Evolutionary conservation across 1,140 invertebrate species (phyloP), one percentile per base, ranked within the genome.

Genomic region (Rhopalosiphum maidis): DNA sequence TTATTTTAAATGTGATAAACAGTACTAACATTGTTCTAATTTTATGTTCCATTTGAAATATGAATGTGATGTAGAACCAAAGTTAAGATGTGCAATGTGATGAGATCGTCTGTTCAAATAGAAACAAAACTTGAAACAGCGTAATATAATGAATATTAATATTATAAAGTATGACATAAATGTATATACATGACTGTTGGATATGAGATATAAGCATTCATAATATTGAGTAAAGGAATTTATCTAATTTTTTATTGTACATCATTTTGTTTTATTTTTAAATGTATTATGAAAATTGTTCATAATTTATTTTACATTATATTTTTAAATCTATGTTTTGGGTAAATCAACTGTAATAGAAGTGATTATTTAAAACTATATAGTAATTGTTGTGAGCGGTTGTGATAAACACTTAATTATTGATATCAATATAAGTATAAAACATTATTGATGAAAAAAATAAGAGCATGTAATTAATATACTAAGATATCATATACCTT

Each of bases 1-100:
- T 21, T 91, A 60, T 35, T 37, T 30, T 1, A 95, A 95, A 54
- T 96, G 96, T 90, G 95, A 94, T 22, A 95, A 95, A 94, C 95
- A 95, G 37, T 96, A 96, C 94, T 96, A 93, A 87, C 95, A 94
- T 93, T 93, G 94, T 37, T 93, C 94, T 46, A 95, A 94, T 68
- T 94, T 95, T 4, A 94, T 94, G 68, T 93, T 94, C 8, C 95
- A 95, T 94, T 94, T 95, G 60, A 94, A 95, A 46, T 95, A 95
- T 86, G 95, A 95, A 82, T 95, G 95, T 91, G 97, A 97, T 94
- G 97, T 97, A 68, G 83, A 94, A 93, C 94, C 93, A 7, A 89
- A 48, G 46, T 88, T 77, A 91, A 90, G 25, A 41, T 91, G 93
- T 35, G 7, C 15, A 21, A 86, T 41, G 86, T 91, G 90, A 51